Base-by-base conservation (phyloP, 2,113 vertebrate genomes). In the Pterophyllum scalare region DNA sequence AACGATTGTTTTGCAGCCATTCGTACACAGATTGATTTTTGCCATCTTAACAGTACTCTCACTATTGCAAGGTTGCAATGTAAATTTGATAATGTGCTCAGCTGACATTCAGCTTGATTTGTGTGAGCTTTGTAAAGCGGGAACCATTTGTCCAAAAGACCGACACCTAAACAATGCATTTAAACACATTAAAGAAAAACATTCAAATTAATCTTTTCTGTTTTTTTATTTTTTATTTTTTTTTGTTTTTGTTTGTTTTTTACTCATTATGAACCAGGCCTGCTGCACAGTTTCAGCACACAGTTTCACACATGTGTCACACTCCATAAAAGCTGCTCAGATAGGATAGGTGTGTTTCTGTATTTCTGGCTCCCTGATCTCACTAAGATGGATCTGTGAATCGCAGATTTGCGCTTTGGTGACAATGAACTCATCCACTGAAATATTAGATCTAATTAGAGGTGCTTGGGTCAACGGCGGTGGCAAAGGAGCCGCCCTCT, bases 401-500 rank as follows among this genome's bases (percentile, higher is more conserved):
- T 92, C 87, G 59, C 79, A 90, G 76, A 72, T 72, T 72, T 72
- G 67, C 67, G 43, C 67, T 33, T 72, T 72, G 67, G 91, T 93
- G 94, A 94, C 94, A 94, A 90, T 91, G 93, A 92, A 89, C 61
- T 92, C 76, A 83, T 93, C 82, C 87, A 75, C 84, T 95, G 95
- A 96, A 95, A 95, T 95, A 95, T 93, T 92, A 92, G 85, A 89
- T 93, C 90, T 95, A 94, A 95, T 96, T 95, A 95, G 92, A 95
- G 92, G 92, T 92, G 90, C 61, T 79, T 76, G 91, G 95, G 95
- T 95, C 95, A 95, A 64, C 79, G 57, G 81, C 83, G 79, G 85
- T 90, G 91, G 93, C 90, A 85, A 59, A 92, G 84, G 89, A 95
- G 91, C 92, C 89, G 91, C 93, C 94, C 93, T 89, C 87, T 35